A percentile compares a stretch with the other conserved stretches of the same genome.
These are phyloP conservation scores for Psittacula echo DNA, from an alignment of 2,797 vertebrate genomes.

Conservation along the genomic window DNA sequence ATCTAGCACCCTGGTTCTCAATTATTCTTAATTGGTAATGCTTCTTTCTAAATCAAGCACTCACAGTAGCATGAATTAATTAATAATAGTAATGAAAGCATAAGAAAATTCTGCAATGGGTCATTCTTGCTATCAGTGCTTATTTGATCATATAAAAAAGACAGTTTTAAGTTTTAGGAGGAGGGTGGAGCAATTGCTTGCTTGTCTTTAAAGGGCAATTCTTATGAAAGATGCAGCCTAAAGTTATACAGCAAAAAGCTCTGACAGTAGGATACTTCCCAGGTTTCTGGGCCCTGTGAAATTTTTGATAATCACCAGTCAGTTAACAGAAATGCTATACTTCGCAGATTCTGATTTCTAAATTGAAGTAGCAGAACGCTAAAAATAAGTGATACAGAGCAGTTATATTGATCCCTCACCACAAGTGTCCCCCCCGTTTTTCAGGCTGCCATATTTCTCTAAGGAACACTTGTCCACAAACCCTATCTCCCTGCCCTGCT, in stretches of 20 bases:
- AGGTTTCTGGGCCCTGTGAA: neutral
- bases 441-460: neutral
- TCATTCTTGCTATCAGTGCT: neutral
- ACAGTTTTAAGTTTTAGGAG: neutral
- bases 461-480: neutral
- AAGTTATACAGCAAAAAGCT: neutral
- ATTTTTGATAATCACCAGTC: neutral
- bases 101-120: neutral
- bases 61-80: neutral
- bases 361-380: neutral
- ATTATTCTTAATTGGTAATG: constrained; percentile 3
- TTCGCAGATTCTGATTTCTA: neutral
- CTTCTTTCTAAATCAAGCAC: neutral
- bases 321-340: neutral
- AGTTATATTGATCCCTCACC: neutral
- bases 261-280: neutral
- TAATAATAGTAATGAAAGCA: neutral
- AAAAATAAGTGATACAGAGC: neutral
- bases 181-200: neutral
- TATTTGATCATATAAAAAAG: neutral
- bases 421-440: fast-evolving
- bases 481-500: fast-evolving
- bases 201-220: neutral
- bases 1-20: neutral
- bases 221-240: neutral